Evolutionary conservation across 2,888 invertebrate genomes (phyloP).

Genomic region (Abrostola tripartita): DNA sequence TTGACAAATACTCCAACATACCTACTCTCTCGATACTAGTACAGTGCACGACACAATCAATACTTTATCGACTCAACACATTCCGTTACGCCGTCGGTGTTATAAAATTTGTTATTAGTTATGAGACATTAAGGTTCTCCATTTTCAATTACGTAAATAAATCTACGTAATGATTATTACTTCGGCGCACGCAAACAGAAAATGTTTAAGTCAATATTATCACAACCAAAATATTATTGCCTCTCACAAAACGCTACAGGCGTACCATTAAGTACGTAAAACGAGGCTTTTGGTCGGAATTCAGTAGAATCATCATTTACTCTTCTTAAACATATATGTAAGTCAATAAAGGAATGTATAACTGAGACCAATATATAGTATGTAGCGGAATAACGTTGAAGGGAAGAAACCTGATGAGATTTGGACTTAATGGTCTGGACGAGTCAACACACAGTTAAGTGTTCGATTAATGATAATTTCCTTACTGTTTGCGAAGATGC

Average conservation of each 20-base stretch:
- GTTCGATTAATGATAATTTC: too few species aligned
- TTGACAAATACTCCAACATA: neutral
- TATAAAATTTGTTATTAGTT: slow-evolving; percentile 2
- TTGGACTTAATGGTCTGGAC: too few species aligned
- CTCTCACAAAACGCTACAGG: neutral
- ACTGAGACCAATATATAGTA: too few species aligned
- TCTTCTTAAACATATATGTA: too few species aligned
- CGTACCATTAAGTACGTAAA: neutral
- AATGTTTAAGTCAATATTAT: slow-evolving; percentile 9
- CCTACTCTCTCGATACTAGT: neutral
- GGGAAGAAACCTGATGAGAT: too few species aligned
- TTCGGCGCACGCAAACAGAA: slow-evolving; percentile 19
- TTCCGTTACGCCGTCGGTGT: neutral
- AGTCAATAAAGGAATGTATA: too few species aligned
- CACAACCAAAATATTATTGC: slow-evolving; percentile 1
- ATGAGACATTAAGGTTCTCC: slow-evolving; percentile 5
- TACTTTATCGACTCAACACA: slow-evolving; percentile 8
- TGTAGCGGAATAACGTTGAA: too few species aligned
- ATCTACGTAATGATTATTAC: slow-evolving; percentile 23
- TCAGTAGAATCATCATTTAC: too few species aligned
- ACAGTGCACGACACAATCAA: neutral
- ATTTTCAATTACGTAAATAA: slow-evolving; percentile 17
- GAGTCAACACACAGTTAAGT: too few species aligned
- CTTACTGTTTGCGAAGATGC: too few species aligned
- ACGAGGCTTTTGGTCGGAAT: neutral